A percentile compares a stretch with the other conserved stretches of the same genome.
Evolutionary conservation across 2,888 invertebrate genomes (phyloP).

Genomic region (Melanophora roralis): DNA sequence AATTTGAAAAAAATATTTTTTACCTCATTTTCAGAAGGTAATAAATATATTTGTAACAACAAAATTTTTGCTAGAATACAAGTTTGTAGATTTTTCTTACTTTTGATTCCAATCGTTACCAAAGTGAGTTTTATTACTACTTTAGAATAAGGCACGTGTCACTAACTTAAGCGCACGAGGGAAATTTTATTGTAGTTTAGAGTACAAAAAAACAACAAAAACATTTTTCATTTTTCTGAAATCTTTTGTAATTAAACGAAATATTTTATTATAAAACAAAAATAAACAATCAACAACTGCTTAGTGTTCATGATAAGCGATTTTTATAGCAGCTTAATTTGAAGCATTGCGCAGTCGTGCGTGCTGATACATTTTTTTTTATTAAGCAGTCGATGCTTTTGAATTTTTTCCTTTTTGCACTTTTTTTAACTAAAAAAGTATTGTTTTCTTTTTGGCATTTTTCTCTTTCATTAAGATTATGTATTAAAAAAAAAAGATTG

Average conservation of each 20-base stretch:
- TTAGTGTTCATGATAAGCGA: slow-evolving; percentile 26
- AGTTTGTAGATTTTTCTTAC: no score
- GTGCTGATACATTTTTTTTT: slow-evolving; percentile 48
- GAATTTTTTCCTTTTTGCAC: not conserved
- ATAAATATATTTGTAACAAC: no score
- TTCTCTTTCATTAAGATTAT: no score
- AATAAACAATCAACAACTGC: slow-evolving; percentile 18
- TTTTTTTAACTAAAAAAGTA: not conserved
- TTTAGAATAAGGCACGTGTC: no score
- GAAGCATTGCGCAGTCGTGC: slow-evolving; percentile 57
- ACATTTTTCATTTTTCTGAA: slow-evolving; percentile 43
- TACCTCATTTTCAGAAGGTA: no score
- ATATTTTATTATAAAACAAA: not conserved
- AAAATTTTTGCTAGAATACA: no score
- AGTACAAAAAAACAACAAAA: slow-evolving; percentile 35
- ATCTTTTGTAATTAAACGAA: not conserved
- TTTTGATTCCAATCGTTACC: no score
- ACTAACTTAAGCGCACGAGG: no score
- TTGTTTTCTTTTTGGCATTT: not conserved
- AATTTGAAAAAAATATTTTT: no score
- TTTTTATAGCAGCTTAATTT: slow-evolving; percentile 42
- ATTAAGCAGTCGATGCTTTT: not conserved
- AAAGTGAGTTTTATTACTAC: no score
- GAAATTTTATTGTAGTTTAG: no score
- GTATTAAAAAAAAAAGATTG: not conserved